Evolutionary conservation across 1,140 invertebrate genomes (phyloP).

Genomic region (Zaprionus inermis): DNA sequence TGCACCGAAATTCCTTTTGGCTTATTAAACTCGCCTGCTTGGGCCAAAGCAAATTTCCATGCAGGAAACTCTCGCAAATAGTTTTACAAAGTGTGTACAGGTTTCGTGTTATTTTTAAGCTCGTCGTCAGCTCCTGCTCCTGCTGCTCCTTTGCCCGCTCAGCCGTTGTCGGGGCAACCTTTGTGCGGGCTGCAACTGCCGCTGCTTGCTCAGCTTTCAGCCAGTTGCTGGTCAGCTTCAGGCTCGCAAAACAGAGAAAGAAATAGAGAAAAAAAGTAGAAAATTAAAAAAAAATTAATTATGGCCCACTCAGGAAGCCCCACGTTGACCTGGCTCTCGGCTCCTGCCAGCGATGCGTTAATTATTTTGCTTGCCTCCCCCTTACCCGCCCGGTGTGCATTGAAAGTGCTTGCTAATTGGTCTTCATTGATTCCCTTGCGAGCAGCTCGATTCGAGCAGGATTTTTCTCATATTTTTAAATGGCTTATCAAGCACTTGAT

Average conservation of each 20-base stretch:
- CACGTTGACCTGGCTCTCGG: slow-evolving; percentile 27
- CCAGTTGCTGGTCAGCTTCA: slow-evolving; percentile 33
- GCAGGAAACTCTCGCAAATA: background rate
- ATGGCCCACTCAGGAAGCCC: slow-evolving; percentile 59
- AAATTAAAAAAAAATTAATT: slow-evolving; percentile 63
- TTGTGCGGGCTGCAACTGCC: slow-evolving; percentile 11
- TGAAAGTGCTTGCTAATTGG: slow-evolving; percentile 32
- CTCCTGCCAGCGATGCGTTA: slow-evolving; percentile 24
- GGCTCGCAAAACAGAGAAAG: slow-evolving; percentile 7
- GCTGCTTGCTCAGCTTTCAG: slow-evolving; percentile 26
- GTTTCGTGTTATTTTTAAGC: slow-evolving; percentile 12
- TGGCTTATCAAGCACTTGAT: slow-evolving; percentile 37
- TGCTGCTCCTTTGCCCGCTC: slow-evolving; percentile 1
- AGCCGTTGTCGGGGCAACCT: slow-evolving; percentile 62
- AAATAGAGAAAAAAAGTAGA: slow-evolving; percentile 11
- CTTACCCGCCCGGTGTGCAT: background rate
- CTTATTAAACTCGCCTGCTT: background rate
- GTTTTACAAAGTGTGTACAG: slow-evolving; percentile 11
- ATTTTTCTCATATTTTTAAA: slow-evolving; percentile 23
- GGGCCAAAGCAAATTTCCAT: background rate
- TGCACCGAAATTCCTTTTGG: no score
- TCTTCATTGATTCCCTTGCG: slow-evolving; percentile 44
- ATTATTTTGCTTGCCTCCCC: slow-evolving; percentile 22
- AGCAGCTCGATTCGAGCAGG: slow-evolving; percentile 21
- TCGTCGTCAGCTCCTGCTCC: slow-evolving; percentile 15